phyloP scores from a whole-genome alignment of 2,888 invertebrate species.

The Beris chalybata region DNA sequence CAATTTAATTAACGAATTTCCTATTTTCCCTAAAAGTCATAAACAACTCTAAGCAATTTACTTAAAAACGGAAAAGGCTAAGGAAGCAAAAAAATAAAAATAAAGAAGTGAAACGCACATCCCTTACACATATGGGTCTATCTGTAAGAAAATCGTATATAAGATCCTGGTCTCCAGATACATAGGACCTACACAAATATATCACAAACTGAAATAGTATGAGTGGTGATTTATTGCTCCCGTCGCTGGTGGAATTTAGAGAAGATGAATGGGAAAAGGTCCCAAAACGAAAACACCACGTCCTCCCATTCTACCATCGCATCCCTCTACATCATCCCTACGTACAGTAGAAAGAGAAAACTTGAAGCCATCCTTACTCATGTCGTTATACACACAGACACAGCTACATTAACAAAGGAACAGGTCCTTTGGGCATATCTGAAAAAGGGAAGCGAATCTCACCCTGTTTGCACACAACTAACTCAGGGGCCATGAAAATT shows the following conservation, averaged over 20 bases:
- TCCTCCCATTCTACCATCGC: slow-evolving; percentile 8
- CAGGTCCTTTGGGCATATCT: not conserved
- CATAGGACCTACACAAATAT: slow-evolving; percentile 42
- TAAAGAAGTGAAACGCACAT: not conserved
- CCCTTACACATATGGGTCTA: too few relatives aligned
- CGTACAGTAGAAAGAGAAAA: not conserved
- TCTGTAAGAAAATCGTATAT: slow-evolving; percentile 2
- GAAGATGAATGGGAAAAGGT: slow-evolving; percentile 44
- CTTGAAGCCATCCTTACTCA: too few relatives aligned
- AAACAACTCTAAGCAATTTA: slow-evolving; percentile 7
- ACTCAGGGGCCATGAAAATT: slow-evolving; percentile 4
- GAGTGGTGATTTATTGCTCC: slow-evolving; percentile 55
- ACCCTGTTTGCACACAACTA: slow-evolving; percentile 1
- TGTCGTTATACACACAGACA: too few relatives aligned
- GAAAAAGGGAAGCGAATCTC: slow-evolving; percentile 1
- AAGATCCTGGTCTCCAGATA: slow-evolving; percentile 12
- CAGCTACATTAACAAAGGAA: slow-evolving; percentile 16
- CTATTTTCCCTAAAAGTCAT: too few relatives aligned
- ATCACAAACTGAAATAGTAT: slow-evolving; percentile 52
- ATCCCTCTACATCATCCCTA: slow-evolving; percentile 7
- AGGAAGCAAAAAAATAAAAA: not conserved
- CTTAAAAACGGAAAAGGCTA: not conserved
- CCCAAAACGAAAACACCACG: slow-evolving; percentile 39
- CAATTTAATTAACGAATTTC: too few relatives aligned
- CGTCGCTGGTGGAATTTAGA: slow-evolving; percentile 48